Evolutionary conservation across 2,797 vertebrate species (phyloP), one percentile per base, ranked within the genome.

Genomic region (Falco concolor): DNA sequence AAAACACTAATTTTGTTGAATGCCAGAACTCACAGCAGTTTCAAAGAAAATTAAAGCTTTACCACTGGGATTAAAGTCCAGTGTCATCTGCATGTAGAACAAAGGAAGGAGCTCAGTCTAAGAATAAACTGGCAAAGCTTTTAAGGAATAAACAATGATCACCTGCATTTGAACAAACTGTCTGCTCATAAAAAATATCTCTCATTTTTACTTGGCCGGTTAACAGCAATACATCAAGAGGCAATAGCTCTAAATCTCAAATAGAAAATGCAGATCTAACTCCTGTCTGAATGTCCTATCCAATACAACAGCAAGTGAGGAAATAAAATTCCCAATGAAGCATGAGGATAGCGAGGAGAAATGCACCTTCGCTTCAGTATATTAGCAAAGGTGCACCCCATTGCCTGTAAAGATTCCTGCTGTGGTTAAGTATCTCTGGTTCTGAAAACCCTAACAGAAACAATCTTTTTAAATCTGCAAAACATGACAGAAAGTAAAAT

Each of bases 401-500:
- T 22, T 61, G 38, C 27, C 18, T 65, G 13, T 57, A 47, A 63
- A 91, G 85, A 93, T 70, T 80, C 56, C 10, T 68, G 4, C 34
- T 47, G 32, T 65, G 38, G 13, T 90, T 84, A 86, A 90, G 22
- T 36, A 34, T 68, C 47, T 69, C 49, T 25, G 8, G 54, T 94
- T 95, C 63, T 91, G 65, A 89, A 93, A 92, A 54, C 9, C 15
- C 10, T 36, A 76, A 89, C 0, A 6, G 81, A 94, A 89, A 69
- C 24, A 52, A 84, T 88, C 34, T 63, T 86, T 56, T 69, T 42
- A 84, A 93, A 94, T 87, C 53, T 86, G 38, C 27, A 86, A 84
- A 90, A 89, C 67, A 73, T 78, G 78, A 54, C 69, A 89, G 85
- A 86, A 45, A 88, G 38, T 84, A 84, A 95, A 95, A 96, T 95